Evolutionary conservation across 2,888 invertebrate genomes (phyloP), one percentile per base, ranked within the genome.

Genomic region (Cephus pulcher): DNA sequence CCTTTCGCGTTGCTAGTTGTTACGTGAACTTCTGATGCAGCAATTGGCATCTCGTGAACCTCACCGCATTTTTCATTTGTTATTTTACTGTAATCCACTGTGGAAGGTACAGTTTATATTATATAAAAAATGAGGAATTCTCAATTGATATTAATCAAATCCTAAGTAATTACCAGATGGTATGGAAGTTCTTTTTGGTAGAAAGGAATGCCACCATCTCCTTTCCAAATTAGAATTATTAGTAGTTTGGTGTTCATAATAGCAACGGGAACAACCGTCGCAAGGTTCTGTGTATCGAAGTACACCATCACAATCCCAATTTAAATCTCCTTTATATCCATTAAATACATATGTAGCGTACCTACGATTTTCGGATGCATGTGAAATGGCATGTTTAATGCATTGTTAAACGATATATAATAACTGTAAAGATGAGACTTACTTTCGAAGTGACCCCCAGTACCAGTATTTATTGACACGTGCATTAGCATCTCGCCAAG

Each of bases 401-500:
- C 23, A 40, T 40, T 15, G 15, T 40, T 56, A 9, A 56, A 9
- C 2, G 9, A 56, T 23, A 23, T 23, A 23, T 15, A 23, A 56
- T 23, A 56, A 56, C 56, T 56, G 6, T 23, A 23, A 56, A 23
- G 9, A 23, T 23, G 56, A 56, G 56, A 76, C 76, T 82, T 83
- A 91, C 91, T 86, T 95, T 88, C 96, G 94, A 0, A 97, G 91
- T 0, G 94, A 93, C 3, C 97, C 97, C 92, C 96, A 95, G 86
- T 97, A 96, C 98, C 98, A 98, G 91, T 98, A 98, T 91, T 96
- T 96, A 83, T 96, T 95, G 87, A 94, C 95, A 82, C 93, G 94
- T 0, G 94, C 94, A 78, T 95, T 92, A 0, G 96, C 95, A 91
- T 98, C 97, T 85, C 96, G 93, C 90, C 96, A 96, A 1, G 96